A percentile compares a stretch with the other conserved stretches of the same genome.
Evolutionary conservation across 2,888 invertebrate genomes (phyloP).

Genomic region (Linnaemya tessellans): DNA sequence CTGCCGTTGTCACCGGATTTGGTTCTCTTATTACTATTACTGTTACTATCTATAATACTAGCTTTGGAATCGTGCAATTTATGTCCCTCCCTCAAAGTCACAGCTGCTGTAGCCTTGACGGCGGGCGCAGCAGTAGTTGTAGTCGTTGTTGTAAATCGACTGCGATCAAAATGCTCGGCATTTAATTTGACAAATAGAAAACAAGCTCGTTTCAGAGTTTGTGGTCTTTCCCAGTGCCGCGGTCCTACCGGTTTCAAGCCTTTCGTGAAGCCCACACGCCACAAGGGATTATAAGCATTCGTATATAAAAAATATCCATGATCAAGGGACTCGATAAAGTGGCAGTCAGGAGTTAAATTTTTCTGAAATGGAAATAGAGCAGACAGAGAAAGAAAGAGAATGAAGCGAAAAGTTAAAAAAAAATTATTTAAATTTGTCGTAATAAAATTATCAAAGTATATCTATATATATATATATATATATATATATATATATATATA

Average conservation of each 20-base stretch:
- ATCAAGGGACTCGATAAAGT: slow-evolving; percentile 79
- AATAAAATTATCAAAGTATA: too few species aligned
- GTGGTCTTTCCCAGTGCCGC: slow-evolving; percentile 74
- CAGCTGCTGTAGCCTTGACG: slow-evolving; percentile 30
- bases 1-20: slow-evolving; percentile 51
- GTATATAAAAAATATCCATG: slow-evolving; percentile 78
- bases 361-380: slow-evolving; percentile 74
- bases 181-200: slow-evolving; percentile 78
- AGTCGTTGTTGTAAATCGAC: slow-evolving; percentile 59
- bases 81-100: slow-evolving; percentile 53
- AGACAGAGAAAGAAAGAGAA: not conserved
- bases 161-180: slow-evolving; percentile 75
- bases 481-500: too few species aligned
- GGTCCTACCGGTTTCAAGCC: slow-evolving; percentile 79
- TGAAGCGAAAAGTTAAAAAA: slow-evolving; percentile 20
- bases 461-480: too few species aligned
- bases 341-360: slow-evolving; percentile 79
- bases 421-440: too few species aligned
- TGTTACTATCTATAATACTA: slow-evolving; percentile 74
- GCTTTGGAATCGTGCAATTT: slow-evolving; percentile 68
- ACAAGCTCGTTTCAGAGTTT: slow-evolving; percentile 76
- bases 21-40: slow-evolving; percentile 61
- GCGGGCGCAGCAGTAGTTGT: slow-evolving; percentile 63
- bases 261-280: slow-evolving; percentile 79
- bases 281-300: slow-evolving; percentile 78